A percentile compares a stretch with the other conserved stretches of the same genome.
Conservation (phyloP, 2,888 invertebrate species). For the Laothoe populi region DNA sequence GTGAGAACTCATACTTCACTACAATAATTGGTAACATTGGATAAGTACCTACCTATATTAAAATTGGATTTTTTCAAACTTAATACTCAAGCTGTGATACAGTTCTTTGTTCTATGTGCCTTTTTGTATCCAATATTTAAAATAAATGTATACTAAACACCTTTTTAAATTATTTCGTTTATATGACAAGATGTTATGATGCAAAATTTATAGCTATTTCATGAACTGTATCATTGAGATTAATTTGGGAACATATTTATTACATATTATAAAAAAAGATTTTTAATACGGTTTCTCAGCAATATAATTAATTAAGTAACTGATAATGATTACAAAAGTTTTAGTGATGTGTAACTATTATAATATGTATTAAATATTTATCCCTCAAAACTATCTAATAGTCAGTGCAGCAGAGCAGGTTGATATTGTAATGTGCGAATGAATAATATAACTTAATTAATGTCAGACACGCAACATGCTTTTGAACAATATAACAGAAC, state of each 20-base stretch:
- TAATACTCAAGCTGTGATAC: not conserved
- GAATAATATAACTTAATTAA: not conserved
- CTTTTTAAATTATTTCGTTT: too few species aligned
- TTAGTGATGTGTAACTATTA: not conserved
- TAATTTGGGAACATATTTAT: conserved; percentile 5
- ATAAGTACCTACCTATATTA: not conserved
- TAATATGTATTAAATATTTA: conserved; percentile 10
- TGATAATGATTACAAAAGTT: not conserved
- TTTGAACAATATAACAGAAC: conserved; percentile 60
- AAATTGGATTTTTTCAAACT: not conserved
- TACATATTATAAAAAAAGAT: not conserved
- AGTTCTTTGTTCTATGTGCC: too few species aligned
- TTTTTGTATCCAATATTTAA: too few species aligned
- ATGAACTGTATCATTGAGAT: not conserved
- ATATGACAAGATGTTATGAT: too few species aligned
- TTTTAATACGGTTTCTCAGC: not conserved
- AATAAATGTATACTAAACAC: too few species aligned
- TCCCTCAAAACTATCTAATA: not conserved
- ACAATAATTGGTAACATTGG: too few species aligned
- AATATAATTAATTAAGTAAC: not conserved
- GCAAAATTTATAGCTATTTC: not conserved
- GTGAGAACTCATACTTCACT: too few species aligned
- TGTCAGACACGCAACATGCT: conserved; percentile 68
- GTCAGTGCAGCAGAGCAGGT: conserved; percentile 10
- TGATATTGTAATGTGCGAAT: not conserved